Conservation (phyloP, 2,888 invertebrate genomes). For the Zelleria hepariella region DNA sequence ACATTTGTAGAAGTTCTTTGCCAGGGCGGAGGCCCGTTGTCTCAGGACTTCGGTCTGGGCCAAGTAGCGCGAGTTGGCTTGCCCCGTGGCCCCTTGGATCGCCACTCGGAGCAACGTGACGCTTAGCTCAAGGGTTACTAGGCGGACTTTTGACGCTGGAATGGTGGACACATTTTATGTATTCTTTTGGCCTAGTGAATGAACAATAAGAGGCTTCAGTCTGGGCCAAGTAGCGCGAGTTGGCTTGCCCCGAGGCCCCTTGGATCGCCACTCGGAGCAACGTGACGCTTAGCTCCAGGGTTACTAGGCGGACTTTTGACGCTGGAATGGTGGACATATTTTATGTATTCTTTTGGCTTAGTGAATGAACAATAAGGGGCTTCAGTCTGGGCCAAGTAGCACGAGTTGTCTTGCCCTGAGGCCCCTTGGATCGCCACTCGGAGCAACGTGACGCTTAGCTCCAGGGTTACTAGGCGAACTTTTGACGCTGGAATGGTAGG, state of each 20-base stretch:
- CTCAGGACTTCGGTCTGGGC: constrained; percentile 70
- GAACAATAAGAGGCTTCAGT: too few species aligned
- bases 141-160: constrained; percentile 86
- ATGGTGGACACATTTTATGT: neutral
- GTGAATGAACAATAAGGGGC: too few species aligned
- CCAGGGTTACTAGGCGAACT: constrained; percentile 92
- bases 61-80: constrained; percentile 71
- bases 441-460: constrained; percentile 87
- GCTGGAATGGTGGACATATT: constrained; percentile 51
- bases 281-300: constrained; percentile 89
- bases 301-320: constrained; percentile 91
- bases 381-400: constrained; percentile 72
- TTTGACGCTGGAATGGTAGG: constrained; percentile 75
- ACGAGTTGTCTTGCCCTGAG: constrained; percentile 72
- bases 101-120: constrained; percentile 79
- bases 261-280: constrained; percentile 73
- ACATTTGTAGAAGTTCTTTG: constrained; percentile 95
- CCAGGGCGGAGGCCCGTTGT: constrained; percentile 84
- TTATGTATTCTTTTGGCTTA: neutral
- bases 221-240: constrained; percentile 70
- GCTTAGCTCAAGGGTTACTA: constrained; percentile 92
- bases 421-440: constrained; percentile 66
- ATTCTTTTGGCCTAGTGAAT: too few species aligned
- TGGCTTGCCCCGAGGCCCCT: constrained; percentile 76
- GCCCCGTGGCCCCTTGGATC: constrained; percentile 73